Evolutionary conservation across 35 echinoderm and acorn worm genomes (phyloP).

Genomic region (Diadema setosum): DNA sequence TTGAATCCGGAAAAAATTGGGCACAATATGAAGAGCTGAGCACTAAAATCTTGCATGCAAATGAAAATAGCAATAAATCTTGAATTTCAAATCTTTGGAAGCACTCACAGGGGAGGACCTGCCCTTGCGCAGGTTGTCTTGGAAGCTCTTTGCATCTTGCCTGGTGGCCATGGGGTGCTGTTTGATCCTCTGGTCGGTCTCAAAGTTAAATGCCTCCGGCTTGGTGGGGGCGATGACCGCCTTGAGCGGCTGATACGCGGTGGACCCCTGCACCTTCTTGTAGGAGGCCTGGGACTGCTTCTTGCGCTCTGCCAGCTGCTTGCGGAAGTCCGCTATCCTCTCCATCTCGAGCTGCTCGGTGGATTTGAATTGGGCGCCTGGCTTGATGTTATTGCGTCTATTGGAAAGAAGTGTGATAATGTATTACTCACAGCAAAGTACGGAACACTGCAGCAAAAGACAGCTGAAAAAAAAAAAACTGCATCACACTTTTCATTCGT

Average conservation of each 20-base stretch:
- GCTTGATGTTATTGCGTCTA: constrained; percentile 18
- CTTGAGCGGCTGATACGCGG: constrained; percentile 30
- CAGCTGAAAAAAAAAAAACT: too few relatives aligned
- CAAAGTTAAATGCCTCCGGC: constrained; percentile 72
- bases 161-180: constrained; percentile 44
- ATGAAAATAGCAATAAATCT: too few relatives aligned
- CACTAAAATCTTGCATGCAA: too few relatives aligned
- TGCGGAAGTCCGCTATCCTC: constrained; percentile 50
- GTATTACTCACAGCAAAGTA: too few relatives aligned
- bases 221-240: constrained; percentile 26
- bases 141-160: neutral
- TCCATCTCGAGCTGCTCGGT: constrained; percentile 78
- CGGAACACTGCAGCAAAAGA: too few relatives aligned
- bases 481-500: too few relatives aligned
- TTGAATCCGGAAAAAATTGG: too few relatives aligned
- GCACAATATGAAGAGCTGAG: too few relatives aligned
- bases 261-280: constrained; percentile 52
- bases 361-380: constrained; percentile 34
- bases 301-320: constrained; percentile 32
- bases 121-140: neutral
- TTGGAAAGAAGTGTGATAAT: too few relatives aligned
- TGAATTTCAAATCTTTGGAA: too few relatives aligned
- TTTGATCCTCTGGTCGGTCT: constrained; percentile 69
- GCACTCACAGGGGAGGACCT: neutral
- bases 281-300: constrained; percentile 67